Conservation (phyloP, 2,113 vertebrate genomes). For the Albula goreensis region DNA sequence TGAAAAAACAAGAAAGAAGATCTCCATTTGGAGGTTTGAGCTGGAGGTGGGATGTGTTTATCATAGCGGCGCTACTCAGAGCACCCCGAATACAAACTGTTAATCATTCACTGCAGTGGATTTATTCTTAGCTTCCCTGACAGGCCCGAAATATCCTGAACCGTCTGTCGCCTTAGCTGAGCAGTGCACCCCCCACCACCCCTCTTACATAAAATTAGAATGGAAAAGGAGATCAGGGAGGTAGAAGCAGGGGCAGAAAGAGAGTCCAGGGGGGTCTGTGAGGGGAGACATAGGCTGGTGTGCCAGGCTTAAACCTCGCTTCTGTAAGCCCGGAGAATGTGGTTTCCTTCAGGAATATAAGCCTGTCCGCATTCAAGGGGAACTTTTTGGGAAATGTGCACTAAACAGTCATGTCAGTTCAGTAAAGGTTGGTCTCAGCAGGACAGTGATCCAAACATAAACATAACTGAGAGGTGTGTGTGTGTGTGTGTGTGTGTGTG, state of each 20-base stretch:
- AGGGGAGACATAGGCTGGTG: not conserved
- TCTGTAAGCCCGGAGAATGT: no score
- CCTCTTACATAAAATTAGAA: constrained; percentile 44
- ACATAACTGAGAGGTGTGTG: no score
- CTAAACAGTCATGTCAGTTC: no score
- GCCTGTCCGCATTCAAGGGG: no score
- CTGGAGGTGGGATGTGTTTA: constrained; percentile 5
- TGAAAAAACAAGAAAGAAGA: constrained; percentile 9
- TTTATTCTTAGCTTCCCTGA: constrained; percentile 59
- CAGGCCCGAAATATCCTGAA: constrained; percentile 54
- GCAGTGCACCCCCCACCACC: constrained; percentile 28
- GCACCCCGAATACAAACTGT: constrained; percentile 46
- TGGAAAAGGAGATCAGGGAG: constrained; percentile 36
- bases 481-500: no score
- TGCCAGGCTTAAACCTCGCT: no score
- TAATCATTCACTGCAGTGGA: constrained; percentile 55
- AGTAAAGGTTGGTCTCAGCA: no score
- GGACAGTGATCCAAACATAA: no score
- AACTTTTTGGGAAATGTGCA: no score
- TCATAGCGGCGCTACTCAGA: constrained; percentile 33
- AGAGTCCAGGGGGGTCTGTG: constrained; percentile 11
- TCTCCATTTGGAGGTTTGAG: constrained; percentile 12
- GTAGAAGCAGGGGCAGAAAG: constrained; percentile 22
- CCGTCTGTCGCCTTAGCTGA: constrained; percentile 47
- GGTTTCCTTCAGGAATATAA: no score